Evolutionary conservation across 2,888 invertebrate species (phyloP).

Genomic region (Sesia apiformis): DNA sequence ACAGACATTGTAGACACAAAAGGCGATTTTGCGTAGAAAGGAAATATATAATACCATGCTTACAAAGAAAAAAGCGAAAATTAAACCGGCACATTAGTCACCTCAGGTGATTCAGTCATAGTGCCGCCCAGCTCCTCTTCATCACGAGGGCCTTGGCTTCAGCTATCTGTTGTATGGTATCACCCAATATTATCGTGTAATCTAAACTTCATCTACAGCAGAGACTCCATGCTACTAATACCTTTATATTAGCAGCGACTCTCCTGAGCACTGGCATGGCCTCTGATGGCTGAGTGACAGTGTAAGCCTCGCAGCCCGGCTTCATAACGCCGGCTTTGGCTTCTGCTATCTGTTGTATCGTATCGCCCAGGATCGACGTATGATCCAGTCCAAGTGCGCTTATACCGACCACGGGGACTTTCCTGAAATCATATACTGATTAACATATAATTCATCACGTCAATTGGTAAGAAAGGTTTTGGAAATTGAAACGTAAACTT

Average conservation of each 20-base stretch:
- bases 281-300: slow-evolving; percentile 76
- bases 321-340: slow-evolving; percentile 98
- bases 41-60: no score
- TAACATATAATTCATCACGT: not conserved
- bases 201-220: slow-evolving; percentile 82
- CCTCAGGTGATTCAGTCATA: slow-evolving; percentile 76
- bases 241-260: slow-evolving; percentile 78
- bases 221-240: slow-evolving; percentile 16
- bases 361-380: slow-evolving; percentile 84
- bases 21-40: no score
- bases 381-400: slow-evolving; percentile 95
- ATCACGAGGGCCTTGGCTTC: slow-evolving; percentile 97
- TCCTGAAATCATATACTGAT: slow-evolving; percentile 51
- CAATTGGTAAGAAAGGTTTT: no score
- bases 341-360: slow-evolving; percentile 90
- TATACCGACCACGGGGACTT: slow-evolving; percentile 91
- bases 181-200: slow-evolving; percentile 88
- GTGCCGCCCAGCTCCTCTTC: slow-evolving; percentile 84
- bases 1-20: no score
- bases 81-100: no score
- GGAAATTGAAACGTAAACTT: no score
- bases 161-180: slow-evolving; percentile 90
- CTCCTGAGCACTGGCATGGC: slow-evolving; percentile 80
- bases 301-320: slow-evolving; percentile 79
- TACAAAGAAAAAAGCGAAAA: no score